These are phyloP conservation scores for Brachyopa scutellaris DNA, from an alignment of 2,888 invertebrate species.

Conservation along the genomic window DNA sequence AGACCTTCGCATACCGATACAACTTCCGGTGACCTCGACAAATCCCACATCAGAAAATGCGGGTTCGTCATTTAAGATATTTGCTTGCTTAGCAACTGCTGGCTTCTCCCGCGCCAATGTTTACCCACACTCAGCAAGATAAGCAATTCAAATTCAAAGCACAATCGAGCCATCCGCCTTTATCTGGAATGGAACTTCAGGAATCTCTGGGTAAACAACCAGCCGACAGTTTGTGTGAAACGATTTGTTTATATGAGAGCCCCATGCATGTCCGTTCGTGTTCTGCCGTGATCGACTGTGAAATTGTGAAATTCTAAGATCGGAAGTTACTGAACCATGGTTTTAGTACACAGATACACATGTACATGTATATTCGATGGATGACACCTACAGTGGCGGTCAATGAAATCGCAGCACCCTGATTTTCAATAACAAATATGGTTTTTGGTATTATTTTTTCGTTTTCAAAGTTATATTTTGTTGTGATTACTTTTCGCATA, in stretches of 20 bases:
- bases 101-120: slow-evolving; percentile 34
- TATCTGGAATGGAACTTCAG: slow-evolving; percentile 20
- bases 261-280: slow-evolving; percentile 53
- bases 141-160: slow-evolving; percentile 7
- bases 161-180: slow-evolving; percentile 26
- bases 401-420: too few species aligned
- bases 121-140: slow-evolving; percentile 37
- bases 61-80: slow-evolving; percentile 5
- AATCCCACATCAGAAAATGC: not conserved
- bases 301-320: slow-evolving; percentile 53
- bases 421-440: too few species aligned
- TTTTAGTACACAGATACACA: slow-evolving; percentile 16
- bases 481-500: too few species aligned
- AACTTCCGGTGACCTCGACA: not conserved
- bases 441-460: too few species aligned
- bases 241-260: slow-evolving; percentile 25
- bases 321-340: slow-evolving; percentile 50
- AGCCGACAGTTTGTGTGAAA: slow-evolving; percentile 11
- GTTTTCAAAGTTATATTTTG: too few species aligned
- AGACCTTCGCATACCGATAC: not conserved
- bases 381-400: too few species aligned
- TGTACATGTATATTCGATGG: too few species aligned
- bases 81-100: slow-evolving; percentile 17
- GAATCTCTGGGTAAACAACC: not conserved
- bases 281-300: slow-evolving; percentile 51